Base-by-base conservation (phyloP, 2,888 invertebrate genomes). In the Dicranocentrus wangi region DNA sequence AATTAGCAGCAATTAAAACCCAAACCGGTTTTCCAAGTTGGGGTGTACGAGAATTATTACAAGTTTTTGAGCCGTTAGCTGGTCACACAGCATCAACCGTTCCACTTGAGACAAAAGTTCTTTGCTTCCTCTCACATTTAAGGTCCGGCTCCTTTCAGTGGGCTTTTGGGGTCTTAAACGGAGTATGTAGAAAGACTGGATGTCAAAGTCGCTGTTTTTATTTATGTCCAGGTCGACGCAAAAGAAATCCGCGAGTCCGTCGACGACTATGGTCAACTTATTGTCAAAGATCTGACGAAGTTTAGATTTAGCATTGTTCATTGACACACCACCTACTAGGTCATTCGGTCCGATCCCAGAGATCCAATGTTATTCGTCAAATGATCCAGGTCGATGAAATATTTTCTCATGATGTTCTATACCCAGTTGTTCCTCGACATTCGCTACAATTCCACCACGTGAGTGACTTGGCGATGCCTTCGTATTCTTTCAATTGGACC, bases 111-210 rank as follows among this genome's bases (percentile, higher is more conserved):
- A 82, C 82, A 5, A 71, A 72, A 61, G 68, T 77, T 17, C 19
- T 82, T 19, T 19, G 42, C 1, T 78, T 61, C 28, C 13, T 82
- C 1, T 27, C 63, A 1, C 53, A 42, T 13, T 15, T 77, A 0
- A 55, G 78, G 0, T 82, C 82, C 0, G 82, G 82, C 0, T 19
- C 27, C 8, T 68, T 65, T 32, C 82, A 82, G 47, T 78, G 65
- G 69, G 15, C 28, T 32, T 32, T 32, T 32, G 32, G 32, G 32
- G 32, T n/a, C n/a, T n/a, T n/a, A n/a, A n/a, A n/a, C n/a, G n/a
- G n/a, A 10, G 2, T 19, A 2, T 15, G 42, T 42, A 78, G 27
- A 27, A 68, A 1, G n/a, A 1, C 17, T 68, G 68, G n/a, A 68
- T n/a, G 13, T 68, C 51, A n/a, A 51, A 68, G 2, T 8, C 17